These are phyloP conservation scores for Drosophila sp. DNA, from an alignment of 1,140 invertebrate genomes.

Conservation along the genomic window DNA sequence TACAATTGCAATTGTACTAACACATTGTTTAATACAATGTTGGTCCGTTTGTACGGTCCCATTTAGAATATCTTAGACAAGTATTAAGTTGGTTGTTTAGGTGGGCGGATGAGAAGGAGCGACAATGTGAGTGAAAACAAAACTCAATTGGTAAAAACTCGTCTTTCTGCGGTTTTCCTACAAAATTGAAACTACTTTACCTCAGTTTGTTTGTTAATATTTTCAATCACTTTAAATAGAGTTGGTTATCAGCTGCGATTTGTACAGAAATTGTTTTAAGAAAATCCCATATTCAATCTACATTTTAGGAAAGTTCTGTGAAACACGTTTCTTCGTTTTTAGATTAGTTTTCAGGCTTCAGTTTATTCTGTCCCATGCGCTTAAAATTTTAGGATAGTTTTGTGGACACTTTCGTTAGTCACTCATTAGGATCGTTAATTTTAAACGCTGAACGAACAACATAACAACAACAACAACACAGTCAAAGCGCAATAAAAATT, in stretches of 20 bases:
- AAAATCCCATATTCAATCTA: too few relatives aligned
- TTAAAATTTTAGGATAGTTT: not conserved
- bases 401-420: not conserved
- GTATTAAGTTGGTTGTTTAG: conserved; percentile 1
- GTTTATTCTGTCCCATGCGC: too few relatives aligned
- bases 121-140: conserved; percentile 41
- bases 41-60: not conserved
- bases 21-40: not conserved
- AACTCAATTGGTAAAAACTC: too few relatives aligned
- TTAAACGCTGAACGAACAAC: conserved; percentile 57
- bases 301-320: not conserved
- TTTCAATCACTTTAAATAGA: too few relatives aligned
- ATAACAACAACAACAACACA: conserved; percentile 25
- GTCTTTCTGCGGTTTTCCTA: too few relatives aligned
- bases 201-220: too few relatives aligned
- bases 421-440: not conserved
- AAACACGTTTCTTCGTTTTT: not conserved
- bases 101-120: conserved; percentile 22
- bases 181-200: not conserved
- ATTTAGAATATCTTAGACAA: not conserved
- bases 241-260: too few relatives aligned
- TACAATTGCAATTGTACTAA: conserved; percentile 1
- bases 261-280: too few relatives aligned
- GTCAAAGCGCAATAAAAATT: conserved; percentile 35
- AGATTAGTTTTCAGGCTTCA: too few relatives aligned